Evolutionary conservation across 2,797 vertebrate species (phyloP), one percentile per base, ranked within the genome.

Genomic region (Serranus cabrilla): DNA sequence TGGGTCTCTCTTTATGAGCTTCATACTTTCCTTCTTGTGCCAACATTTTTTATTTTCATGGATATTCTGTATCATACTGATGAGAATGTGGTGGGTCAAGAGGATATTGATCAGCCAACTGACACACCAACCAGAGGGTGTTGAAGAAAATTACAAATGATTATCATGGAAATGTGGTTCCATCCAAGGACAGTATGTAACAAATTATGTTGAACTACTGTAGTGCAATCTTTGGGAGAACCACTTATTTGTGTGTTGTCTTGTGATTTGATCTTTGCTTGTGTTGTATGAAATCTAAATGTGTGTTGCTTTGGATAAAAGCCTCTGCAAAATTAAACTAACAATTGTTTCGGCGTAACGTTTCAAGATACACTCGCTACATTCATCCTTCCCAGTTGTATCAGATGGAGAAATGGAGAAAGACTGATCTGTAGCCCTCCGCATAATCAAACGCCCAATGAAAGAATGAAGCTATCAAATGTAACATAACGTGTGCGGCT

Each of bases 101-200:
- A 34, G 34, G 4, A 34, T 34, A 34, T 8, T 34, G 34, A 34
- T 9, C 7, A 34, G 34, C 34, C 34, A 34, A 34, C 8, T 34
- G 34, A 34, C 34, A 7, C 5, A 34, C 34, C 34, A 34, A 34
- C 34, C 5, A 34, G 34, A 8, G 7, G 6, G 7, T 34, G 71
- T 55, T 71, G 59, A 82, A 71, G 71, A 54, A 74, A 67, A 45
- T n/a, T 25, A 60, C 23, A 56, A 56, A 46, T 65, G 18, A 6
- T 49, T 37, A 31, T 78, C 37, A 34, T 65, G 40, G 27, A 49
- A 62, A 76, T 40, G 34, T 2, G 5, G 21, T 9, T 37, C 21
- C 10, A n/a, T 61, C 46, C n/a, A 47, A 34, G 3, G 50, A 21
- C 16, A 50, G 6, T 62, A 25, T 55, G 8, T 11, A 60, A 51